phyloP scores from a whole-genome alignment of 1,140 invertebrate genomes.

The Leptopilina boulardi region DNA sequence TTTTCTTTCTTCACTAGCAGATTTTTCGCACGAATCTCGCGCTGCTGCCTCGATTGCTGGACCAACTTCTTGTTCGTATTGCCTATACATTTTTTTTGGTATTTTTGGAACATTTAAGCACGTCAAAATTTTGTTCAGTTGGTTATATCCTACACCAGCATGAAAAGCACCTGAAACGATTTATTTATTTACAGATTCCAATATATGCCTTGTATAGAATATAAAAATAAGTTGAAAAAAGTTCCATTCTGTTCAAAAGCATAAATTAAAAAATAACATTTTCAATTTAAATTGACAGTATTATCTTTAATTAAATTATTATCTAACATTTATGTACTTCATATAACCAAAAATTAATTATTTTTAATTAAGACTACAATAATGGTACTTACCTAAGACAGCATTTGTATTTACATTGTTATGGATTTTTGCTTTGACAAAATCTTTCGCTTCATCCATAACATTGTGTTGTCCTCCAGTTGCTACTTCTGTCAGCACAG shows the following conservation, averaged over 20 bases:
- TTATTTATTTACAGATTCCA: neutral
- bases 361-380: neutral
- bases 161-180: slow-evolving; percentile 35
- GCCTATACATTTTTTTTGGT: slow-evolving; percentile 26
- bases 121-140: slow-evolving; percentile 42
- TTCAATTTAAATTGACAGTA: slow-evolving; percentile 1
- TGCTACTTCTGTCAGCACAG: neutral
- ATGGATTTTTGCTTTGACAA: too few relatives aligned
- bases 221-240: too few relatives aligned
- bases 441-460: neutral
- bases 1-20: slow-evolving; percentile 40
- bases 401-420: slow-evolving; percentile 33
- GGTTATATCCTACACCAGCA: slow-evolving; percentile 31
- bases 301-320: too few relatives aligned
- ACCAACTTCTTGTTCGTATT: slow-evolving; percentile 47
- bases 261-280: slow-evolving; percentile 16
- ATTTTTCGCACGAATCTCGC: slow-evolving; percentile 42
- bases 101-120: slow-evolving; percentile 41
- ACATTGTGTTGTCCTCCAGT: slow-evolving; percentile 25
- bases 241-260: neutral
- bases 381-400: slow-evolving; percentile 35
- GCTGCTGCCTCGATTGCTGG: slow-evolving; percentile 40
- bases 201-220: too few relatives aligned
- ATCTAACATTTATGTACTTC: neutral
- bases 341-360: neutral